Evolutionary conservation across 2,113 vertebrate genomes (phyloP).

Genomic region (Vireo altiloquus): DNA sequence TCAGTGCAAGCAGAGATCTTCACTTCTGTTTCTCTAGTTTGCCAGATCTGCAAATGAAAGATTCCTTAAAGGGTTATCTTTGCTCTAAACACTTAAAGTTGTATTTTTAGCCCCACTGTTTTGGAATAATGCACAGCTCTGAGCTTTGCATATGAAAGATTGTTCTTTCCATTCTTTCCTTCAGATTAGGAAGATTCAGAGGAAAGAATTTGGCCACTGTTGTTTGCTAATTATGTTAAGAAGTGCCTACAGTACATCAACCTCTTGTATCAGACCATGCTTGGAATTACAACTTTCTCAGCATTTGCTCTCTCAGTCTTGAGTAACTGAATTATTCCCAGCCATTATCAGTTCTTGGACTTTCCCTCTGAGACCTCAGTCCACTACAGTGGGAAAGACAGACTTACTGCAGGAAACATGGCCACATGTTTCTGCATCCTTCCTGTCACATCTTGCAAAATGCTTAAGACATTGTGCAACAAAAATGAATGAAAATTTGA

Average conservation of each 20-base stretch:
- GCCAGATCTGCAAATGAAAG: not conserved
- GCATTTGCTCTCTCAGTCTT: not conserved
- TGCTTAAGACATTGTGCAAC: not conserved
- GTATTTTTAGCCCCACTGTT: not conserved
- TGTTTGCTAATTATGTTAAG: not conserved
- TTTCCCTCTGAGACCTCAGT: not conserved
- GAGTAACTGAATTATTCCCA: not conserved
- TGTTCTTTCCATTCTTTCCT: not conserved
- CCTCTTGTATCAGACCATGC: not conserved
- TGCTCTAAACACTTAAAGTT: not conserved
- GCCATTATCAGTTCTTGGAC: not conserved
- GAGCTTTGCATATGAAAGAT: not conserved
- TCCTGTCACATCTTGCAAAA: not conserved
- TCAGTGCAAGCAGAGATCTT: not conserved
- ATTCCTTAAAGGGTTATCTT: not conserved
- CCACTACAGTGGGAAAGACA: not conserved
- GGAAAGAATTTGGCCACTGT: not conserved
- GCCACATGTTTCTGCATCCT: not conserved
- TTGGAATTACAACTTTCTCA: not conserved
- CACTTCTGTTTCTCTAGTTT: not conserved
- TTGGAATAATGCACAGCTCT: not conserved
- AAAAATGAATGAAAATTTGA: not conserved
- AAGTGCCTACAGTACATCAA: not conserved
- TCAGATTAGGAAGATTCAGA: not conserved
- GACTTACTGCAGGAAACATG: not conserved